phyloP scores from a whole-genome alignment of 2,888 invertebrate species.

The Caenorhabditis parvicauda region DNA sequence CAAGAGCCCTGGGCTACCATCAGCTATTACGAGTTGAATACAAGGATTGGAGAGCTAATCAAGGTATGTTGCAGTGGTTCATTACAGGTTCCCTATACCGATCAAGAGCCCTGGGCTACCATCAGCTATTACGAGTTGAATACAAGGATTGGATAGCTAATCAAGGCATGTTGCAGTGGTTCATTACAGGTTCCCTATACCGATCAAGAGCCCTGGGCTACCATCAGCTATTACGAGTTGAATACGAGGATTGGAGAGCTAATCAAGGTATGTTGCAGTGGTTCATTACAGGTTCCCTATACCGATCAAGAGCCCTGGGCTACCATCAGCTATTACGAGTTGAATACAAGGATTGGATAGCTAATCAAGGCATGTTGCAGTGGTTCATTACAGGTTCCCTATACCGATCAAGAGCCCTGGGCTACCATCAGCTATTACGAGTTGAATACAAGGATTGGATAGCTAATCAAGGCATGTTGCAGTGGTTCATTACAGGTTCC shows the following conservation, averaged over 20 bases:
- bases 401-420: slow-evolving; percentile 74
- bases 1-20: slow-evolving; percentile 89
- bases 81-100: slow-evolving; percentile 18
- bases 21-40: slow-evolving; percentile 95
- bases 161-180: slow-evolving; percentile 67
- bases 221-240: slow-evolving; percentile 95
- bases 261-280: slow-evolving; percentile 69
- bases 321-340: slow-evolving; percentile 94
- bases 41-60: slow-evolving; percentile 93
- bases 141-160: slow-evolving; percentile 93
- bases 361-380: slow-evolving; percentile 72
- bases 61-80: slow-evolving; percentile 48
- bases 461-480: slow-evolving; percentile 75
- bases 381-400: slow-evolving; percentile 18
- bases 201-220: slow-evolving; percentile 80
- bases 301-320: slow-evolving; percentile 78
- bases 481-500: slow-evolving; percentile 13
- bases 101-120: slow-evolving; percentile 83
- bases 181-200: slow-evolving; percentile 17
- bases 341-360: slow-evolving; percentile 95
- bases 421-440: slow-evolving; percentile 98
- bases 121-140: slow-evolving; percentile 98
- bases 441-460: slow-evolving; percentile 93
- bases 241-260: slow-evolving; percentile 96
- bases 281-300: slow-evolving; percentile 17